Evolutionary conservation across 2,797 vertebrate genomes (phyloP).

Genomic region (Gila robusta): DNA sequence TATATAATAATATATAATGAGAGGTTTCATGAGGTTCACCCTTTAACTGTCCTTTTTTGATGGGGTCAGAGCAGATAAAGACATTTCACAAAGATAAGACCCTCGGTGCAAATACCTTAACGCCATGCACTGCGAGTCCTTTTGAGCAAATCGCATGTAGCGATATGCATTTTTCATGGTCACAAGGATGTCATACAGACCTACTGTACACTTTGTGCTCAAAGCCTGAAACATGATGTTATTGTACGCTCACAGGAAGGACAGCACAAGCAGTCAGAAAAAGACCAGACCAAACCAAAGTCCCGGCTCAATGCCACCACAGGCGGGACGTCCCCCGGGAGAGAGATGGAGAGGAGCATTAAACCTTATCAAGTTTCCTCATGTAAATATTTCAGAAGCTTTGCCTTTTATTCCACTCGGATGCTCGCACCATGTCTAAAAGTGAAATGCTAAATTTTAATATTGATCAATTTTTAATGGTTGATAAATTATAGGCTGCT

Average conservation of each 20-base stretch:
- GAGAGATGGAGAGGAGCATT: conserved; percentile 65
- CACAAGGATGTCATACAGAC: neutral
- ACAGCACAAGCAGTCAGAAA: conserved; percentile 39
- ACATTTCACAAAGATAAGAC: neutral
- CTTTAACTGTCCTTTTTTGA: conserved; percentile 27
- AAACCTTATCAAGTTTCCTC: conserved; percentile 70
- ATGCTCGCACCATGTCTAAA: conserved; percentile 60
- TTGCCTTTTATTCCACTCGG: conserved; percentile 69
- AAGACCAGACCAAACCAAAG: conserved; percentile 48
- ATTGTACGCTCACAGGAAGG: neutral
- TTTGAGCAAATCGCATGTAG: neutral
- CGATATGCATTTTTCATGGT: conserved; percentile 37
- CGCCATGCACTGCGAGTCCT: neutral
- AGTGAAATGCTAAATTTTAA: conserved; percentile 70
- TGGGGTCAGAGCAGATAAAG: neutral
- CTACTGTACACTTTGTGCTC: neutral
- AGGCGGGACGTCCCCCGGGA: conserved; percentile 57
- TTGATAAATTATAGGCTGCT: conserved; percentile 69
- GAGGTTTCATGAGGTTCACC: neutral
- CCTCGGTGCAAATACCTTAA: neutral
- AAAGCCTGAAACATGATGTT: conserved; percentile 29
- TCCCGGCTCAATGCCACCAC: conserved; percentile 57
- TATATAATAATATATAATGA: neutral
- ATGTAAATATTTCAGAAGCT: conserved; percentile 73
- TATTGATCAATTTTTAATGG: conserved; percentile 72